Base-by-base conservation (phyloP, 2,797 vertebrate species). In the Naso thynnoides region DNA sequence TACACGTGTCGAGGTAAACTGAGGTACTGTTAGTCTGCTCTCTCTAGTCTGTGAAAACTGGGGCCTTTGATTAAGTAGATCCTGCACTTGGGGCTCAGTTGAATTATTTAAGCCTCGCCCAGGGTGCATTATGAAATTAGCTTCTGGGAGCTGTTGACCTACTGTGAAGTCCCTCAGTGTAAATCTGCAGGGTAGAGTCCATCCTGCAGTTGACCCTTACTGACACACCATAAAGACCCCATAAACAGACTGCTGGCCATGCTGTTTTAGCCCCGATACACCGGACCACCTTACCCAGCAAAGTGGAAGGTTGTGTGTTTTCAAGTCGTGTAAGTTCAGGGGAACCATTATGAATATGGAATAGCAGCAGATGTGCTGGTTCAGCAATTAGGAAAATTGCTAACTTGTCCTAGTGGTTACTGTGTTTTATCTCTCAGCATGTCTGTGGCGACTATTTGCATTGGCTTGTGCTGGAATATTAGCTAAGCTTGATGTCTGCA, bases 121-220 rank as follows among this genome's bases (percentile, higher is more conserved):
- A 70, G 75, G 78, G 88, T 93, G 83, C 93, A 94, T 92, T 92
- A 93, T 91, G 88, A 93, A 93, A 94, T 92, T 90, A 93, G 79
- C 83, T 90, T 55, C 81, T 74, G 76, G 64, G 76, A 83, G 85
- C 64, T 78, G 76, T 76, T 88, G 88, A 93, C 85, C 88, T 83
- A 52, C 70, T 79, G 75, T 75, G 68, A 78, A 81, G 83, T 73
- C 66, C 78, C 71, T 81, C 81, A 49, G 75, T 86, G 84, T 93
- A 89, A 88, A 92, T 93, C 86, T 86, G 76, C 61, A 19, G 57
- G 54, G 70, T 73, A 84, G 75, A 81, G 76, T 79, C 79, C 60
- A 83, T 87, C 78, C 84, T 77, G 83, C 72, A 84, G 80, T 73
- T 84, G 84, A 91, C 86, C 88, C 88, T 61, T 60, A 33, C 26